Evolutionary conservation across 1,140 invertebrate species (phyloP).

Genomic region (Xylocopa sonorina): DNA sequence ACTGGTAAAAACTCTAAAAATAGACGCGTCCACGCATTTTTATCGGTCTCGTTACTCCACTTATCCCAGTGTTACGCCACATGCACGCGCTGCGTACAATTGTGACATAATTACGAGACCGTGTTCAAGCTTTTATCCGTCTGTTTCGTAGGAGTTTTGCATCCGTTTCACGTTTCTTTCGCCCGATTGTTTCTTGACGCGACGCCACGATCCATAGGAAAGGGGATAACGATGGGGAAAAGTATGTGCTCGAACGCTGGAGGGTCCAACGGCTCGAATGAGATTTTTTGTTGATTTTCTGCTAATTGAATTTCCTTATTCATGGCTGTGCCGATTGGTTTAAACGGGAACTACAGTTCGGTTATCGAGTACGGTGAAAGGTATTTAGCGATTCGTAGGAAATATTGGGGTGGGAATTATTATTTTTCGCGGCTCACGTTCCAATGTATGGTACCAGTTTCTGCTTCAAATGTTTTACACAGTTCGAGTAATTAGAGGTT

Average conservation of each 20-base stretch:
- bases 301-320: not conserved
- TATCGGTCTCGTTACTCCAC: constrained; percentile 33
- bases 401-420: not conserved
- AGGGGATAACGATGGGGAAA: no score
- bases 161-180: not conserved
- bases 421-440: no score
- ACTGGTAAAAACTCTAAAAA: constrained; percentile 28
- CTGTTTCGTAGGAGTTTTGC: constrained; percentile 16
- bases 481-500: no score
- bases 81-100: constrained; percentile 11
- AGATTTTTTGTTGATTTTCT: not conserved
- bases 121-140: not conserved
- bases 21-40: constrained; percentile 28
- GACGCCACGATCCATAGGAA: not conserved
- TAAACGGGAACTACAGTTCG: not conserved
- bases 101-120: constrained; percentile 45
- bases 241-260: no score
- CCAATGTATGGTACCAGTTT: no score
- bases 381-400: not conserved
- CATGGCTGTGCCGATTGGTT: not conserved
- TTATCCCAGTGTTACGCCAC: constrained; percentile 43
- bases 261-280: not conserved
- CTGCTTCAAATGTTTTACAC: no score
- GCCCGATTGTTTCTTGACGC: not conserved
- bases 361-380: not conserved